Conservation (phyloP, 2,113 vertebrate genomes). For the Phyllopteryx taeniolatus region DNA sequence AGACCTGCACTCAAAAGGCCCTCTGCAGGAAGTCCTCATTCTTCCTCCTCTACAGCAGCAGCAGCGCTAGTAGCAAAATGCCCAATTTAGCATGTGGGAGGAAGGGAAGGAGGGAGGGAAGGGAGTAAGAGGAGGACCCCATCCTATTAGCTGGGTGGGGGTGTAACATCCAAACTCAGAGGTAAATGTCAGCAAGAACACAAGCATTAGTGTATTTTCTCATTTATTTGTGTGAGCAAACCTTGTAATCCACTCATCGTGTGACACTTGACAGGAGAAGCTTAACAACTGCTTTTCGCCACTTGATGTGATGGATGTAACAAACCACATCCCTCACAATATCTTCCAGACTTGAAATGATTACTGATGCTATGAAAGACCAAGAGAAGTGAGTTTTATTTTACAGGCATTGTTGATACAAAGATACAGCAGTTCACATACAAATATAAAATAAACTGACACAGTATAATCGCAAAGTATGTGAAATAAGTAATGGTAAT, state of each 20-base stretch:
- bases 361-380: not conserved
- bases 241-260: slow-evolving; percentile 13
- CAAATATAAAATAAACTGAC: no score
- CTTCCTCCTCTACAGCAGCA: slow-evolving; percentile 52
- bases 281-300: slow-evolving; percentile 2
- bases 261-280: slow-evolving; percentile 2
- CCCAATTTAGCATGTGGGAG: slow-evolving; percentile 10
- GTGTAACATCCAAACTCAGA: slow-evolving; percentile 52
- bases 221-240: slow-evolving; percentile 14
- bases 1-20: slow-evolving; percentile 51
- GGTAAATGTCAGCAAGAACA: slow-evolving; percentile 56
- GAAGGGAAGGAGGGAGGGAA: slow-evolving; percentile 25
- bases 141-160: slow-evolving; percentile 40
- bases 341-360: not conserved
- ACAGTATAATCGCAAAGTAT: no score
- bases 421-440: no score
- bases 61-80: slow-evolving; percentile 24
- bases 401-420: not conserved
- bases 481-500: no score
- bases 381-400: not conserved
- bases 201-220: slow-evolving; percentile 43
- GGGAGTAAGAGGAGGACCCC: slow-evolving; percentile 27
- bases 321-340: not conserved
- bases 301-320: not conserved
- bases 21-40: slow-evolving; percentile 60